phyloP scores from a whole-genome alignment of 2,113 vertebrate species.

The Xenotilapia flavipinnis region DNA sequence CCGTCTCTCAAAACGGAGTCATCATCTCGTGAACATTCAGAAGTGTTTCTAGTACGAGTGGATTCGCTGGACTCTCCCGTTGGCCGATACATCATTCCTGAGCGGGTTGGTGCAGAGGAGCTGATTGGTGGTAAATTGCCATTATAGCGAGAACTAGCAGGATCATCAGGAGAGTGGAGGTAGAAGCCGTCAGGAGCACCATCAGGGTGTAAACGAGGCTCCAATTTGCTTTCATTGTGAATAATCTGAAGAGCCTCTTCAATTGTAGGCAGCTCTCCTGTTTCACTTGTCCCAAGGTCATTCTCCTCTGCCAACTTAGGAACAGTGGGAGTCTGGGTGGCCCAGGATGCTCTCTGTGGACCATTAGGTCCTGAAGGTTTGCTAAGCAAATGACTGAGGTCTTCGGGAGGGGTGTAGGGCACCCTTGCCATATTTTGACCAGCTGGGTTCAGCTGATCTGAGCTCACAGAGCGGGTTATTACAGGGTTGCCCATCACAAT shows the following conservation, averaged over 20 bases:
- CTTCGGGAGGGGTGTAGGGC: slow-evolving; percentile 66
- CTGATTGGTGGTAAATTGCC: slow-evolving; percentile 44
- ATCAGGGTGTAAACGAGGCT: slow-evolving; percentile 84
- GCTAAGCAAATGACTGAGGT: slow-evolving; percentile 53
- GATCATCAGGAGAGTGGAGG: slow-evolving; percentile 82
- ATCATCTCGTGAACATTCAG: slow-evolving; percentile 75
- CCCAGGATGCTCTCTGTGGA: slow-evolving; percentile 68
- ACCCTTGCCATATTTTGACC: slow-evolving; percentile 40
- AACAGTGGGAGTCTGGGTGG: slow-evolving; percentile 48
- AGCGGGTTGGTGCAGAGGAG: slow-evolving; percentile 66
- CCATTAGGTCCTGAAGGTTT: slow-evolving; percentile 57
- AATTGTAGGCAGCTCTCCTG: slow-evolving; percentile 83
- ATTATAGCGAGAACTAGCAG: slow-evolving; percentile 41
- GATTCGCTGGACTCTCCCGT: slow-evolving; percentile 33
- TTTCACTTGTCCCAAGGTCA: slow-evolving; percentile 48
- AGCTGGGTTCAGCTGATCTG: slow-evolving; percentile 78
- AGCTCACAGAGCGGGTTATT: slow-evolving; percentile 82
- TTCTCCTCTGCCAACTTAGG: slow-evolving; percentile 66
- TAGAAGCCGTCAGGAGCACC: slow-evolving; percentile 88
- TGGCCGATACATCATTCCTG: slow-evolving; percentile 66
- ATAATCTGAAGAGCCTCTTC: slow-evolving; percentile 92
- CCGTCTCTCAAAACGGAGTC: slow-evolving; percentile 79
- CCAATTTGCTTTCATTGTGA: slow-evolving; percentile 80
- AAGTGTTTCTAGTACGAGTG: slow-evolving; percentile 58
- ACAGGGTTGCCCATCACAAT: slow-evolving; percentile 90